Conservation (phyloP, 2,113 vertebrate species). For the Phoenicopterus ruber region DNA sequence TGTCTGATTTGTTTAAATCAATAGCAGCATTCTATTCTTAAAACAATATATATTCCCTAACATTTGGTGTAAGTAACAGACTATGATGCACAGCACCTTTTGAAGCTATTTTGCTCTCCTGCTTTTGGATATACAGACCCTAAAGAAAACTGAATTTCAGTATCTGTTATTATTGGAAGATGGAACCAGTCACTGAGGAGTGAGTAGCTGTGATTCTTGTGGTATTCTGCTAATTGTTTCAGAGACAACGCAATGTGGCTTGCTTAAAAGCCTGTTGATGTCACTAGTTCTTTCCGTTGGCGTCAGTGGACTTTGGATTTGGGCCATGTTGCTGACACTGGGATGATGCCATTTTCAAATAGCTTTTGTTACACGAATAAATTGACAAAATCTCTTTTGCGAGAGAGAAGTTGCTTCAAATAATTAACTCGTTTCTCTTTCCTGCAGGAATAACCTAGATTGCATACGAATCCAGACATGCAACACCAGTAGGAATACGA, state of each 20-base stretch:
- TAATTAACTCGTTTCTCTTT: slow-evolving; percentile 57
- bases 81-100: neutral
- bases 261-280: neutral
- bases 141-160: slow-evolving; percentile 16
- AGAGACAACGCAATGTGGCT: neutral
- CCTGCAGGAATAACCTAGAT: slow-evolving; percentile 82
- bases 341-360: neutral
- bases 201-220: slow-evolving; percentile 21
- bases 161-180: slow-evolving; percentile 38
- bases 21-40: slow-evolving; percentile 20
- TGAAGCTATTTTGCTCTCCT: slow-evolving; percentile 12
- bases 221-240: neutral
- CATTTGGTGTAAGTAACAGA: slow-evolving; percentile 8
- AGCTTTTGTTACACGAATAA: neutral
- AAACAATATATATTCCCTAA: neutral
- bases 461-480: slow-evolving; percentile 71
- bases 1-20: neutral
- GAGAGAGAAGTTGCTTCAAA: neutral
- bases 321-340: neutral
- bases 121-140: neutral
- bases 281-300: neutral
- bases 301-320: neutral
- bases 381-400: neutral
- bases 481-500: slow-evolving; percentile 73
- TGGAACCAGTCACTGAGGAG: neutral